Evolutionary conservation across 2,888 invertebrate genomes (phyloP).

Genomic region (Bembecia ichneumoniformis): DNA sequence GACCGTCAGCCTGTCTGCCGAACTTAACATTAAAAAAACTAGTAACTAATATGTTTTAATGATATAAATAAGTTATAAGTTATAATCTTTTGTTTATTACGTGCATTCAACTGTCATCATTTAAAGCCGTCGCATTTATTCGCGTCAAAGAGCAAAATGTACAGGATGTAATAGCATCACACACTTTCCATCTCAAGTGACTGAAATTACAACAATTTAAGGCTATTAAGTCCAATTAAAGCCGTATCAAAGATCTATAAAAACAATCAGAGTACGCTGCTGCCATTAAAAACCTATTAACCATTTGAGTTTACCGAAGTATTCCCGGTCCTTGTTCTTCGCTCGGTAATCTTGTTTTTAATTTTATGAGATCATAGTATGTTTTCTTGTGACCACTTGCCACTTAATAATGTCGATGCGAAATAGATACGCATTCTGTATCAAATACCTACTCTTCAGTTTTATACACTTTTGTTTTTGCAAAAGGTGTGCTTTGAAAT

Average conservation of each 20-base stretch:
- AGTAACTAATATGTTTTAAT: too few species aligned
- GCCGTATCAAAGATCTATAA: slow-evolving; percentile 3
- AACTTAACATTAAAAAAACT: too few species aligned
- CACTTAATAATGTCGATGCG: too few species aligned
- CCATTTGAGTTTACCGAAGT: slow-evolving; percentile 14
- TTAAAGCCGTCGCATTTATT: too few species aligned
- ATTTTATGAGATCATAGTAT: neutral
- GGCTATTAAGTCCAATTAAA: slow-evolving; percentile 4
- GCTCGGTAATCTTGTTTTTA: neutral
- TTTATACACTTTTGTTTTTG: too few species aligned
- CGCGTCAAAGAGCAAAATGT: neutral
- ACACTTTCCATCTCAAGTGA: slow-evolving; percentile 12
- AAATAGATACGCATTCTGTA: too few species aligned
- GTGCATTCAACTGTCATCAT: too few species aligned
- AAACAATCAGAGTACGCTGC: slow-evolving; percentile 2
- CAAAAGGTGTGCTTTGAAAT: slow-evolving; percentile 7
- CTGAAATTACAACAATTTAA: slow-evolving; percentile 3
- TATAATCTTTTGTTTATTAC: too few species aligned
- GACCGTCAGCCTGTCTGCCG: too few species aligned
- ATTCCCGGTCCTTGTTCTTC: slow-evolving; percentile 11
- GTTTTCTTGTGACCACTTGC: neutral
- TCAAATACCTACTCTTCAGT: too few species aligned
- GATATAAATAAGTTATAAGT: too few species aligned
- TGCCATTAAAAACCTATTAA: slow-evolving; percentile 14
- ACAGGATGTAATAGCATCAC: slow-evolving; percentile 9